Conservation (phyloP, 2,113 vertebrate genomes). For the Zapus hudsonius region DNA sequence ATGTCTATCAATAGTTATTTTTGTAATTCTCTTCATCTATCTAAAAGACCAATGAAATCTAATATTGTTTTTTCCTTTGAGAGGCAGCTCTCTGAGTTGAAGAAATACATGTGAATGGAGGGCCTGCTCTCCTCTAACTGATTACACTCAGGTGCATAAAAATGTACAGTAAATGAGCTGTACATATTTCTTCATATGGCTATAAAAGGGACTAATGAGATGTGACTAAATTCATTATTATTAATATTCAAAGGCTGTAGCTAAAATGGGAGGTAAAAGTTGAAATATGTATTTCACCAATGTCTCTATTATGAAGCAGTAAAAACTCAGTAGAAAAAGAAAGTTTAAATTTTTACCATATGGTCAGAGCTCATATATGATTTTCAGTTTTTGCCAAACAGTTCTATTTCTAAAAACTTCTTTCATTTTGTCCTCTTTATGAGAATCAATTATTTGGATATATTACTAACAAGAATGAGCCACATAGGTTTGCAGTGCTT, state of each 20-base stretch:
- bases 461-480: conserved; percentile 66
- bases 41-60: conserved; percentile 38
- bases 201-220: neutral
- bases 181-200: conserved; percentile 16
- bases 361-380: neutral
- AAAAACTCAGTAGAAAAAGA: conserved; percentile 37
- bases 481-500: conserved; percentile 31
- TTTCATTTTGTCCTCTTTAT: conserved; percentile 48
- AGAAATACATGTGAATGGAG: conserved; percentile 16
- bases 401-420: conserved; percentile 49
- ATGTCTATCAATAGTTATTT: conserved; percentile 34
- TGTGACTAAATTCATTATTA: conserved; percentile 42
- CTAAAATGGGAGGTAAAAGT: conserved; percentile 40
- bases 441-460: conserved; percentile 66
- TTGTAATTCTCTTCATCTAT: conserved; percentile 41
- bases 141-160: conserved; percentile 49
- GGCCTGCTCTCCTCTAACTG: conserved; percentile 39
- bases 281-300: conserved; percentile 45
- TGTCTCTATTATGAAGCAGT: conserved; percentile 51
- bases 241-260: neutral
- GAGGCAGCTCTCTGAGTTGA: conserved; percentile 14
- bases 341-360: conserved; percentile 69
- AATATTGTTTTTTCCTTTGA: conserved; percentile 52
- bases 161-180: neutral
- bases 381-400: conserved; percentile 51